Conservation (phyloP, 2,888 invertebrate species). For the Tineola bisselliella region DNA sequence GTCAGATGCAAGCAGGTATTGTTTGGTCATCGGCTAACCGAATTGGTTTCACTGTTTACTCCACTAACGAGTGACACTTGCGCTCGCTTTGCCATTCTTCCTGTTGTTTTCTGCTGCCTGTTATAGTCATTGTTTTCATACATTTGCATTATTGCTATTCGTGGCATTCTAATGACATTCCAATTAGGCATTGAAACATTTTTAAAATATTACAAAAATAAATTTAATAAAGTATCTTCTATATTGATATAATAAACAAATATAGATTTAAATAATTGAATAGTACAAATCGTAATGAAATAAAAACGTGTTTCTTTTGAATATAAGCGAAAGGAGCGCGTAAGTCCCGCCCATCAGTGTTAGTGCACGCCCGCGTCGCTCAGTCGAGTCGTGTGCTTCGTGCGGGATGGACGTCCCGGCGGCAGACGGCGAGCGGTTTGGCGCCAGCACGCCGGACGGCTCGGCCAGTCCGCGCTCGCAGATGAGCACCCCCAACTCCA, state of each 20-base stretch:
- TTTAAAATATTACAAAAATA: too few relatives aligned
- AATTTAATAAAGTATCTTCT: too few relatives aligned
- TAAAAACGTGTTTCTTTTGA: too few relatives aligned
- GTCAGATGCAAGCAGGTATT: slow-evolving; percentile 48
- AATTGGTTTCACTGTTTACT: slow-evolving; percentile 49
- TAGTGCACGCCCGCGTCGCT: slow-evolving; percentile 10
- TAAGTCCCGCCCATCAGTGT: slow-evolving; percentile 44
- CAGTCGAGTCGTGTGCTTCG: slow-evolving; percentile 42
- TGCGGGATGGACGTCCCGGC: slow-evolving; percentile 52
- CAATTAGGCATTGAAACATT: too few relatives aligned
- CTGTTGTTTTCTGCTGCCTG: too few relatives aligned
- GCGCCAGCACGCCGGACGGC: slow-evolving; percentile 38
- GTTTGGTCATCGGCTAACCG: slow-evolving; percentile 67
- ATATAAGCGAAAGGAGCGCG: too few relatives aligned
- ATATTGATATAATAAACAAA: too few relatives aligned
- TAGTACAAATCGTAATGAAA: too few relatives aligned
- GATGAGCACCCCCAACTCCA: slow-evolving; percentile 60
- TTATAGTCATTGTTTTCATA: too few relatives aligned
- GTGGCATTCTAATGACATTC: too few relatives aligned
- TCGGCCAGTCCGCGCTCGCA: slow-evolving; percentile 56
- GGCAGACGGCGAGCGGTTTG: slow-evolving; percentile 35
- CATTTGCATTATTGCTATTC: too few relatives aligned
- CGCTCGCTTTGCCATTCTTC: neutral
- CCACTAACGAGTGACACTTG: neutral
- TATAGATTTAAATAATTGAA: too few relatives aligned